Evolutionary conservation across 1,140 invertebrate species (phyloP), one percentile per base, ranked within the genome.

Genomic region (Calosoma granatense): DNA sequence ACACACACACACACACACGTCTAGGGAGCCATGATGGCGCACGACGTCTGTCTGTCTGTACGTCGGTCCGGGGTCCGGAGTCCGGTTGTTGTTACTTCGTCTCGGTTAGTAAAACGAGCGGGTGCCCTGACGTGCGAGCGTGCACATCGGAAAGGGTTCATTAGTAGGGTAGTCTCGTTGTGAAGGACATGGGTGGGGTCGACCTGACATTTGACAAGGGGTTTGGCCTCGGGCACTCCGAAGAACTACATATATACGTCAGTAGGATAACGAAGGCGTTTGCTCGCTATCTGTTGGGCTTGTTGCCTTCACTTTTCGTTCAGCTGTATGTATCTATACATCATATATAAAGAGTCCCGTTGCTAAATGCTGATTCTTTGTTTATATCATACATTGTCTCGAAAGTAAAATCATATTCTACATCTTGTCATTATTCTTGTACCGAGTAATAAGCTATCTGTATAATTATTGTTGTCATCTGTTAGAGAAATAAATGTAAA

Each of bases 201-300:
- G 36, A 41, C 36, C 41, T 56, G 55, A 56, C 55, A 56, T 56
- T 56, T 56, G 41, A 56, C 39, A 56, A 56, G 55, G 55, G 55
- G 41, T 20, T 56, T 56, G 6, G 21, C 30, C n/a, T 19, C 41
- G 36, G 41, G 41, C 53, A 58, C 36, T 54, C 20, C 43, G 52
- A 26, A 30, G 23, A 15, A 20, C 54, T 20, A 17, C 54, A 47
- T 17, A 55, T 22, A 17, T 41, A 55, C 30, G 23, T 4, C 6
- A 54, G 15, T 17, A 26, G n/a, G 54, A 36, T 55, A 17, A 19
- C 36, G 12, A 41, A 55, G 54, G 54, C 54, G 26, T 54, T 17
- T 15, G 39, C 26, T 9, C n/a, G 26, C 26, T 36, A 36, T 36
- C n/a, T 36, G 56, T 39, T 22, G 26, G 47, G 56, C 56, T 43